A percentile compares a stretch with the other conserved stretches of the same genome.
Conservation (phyloP, 2,888 invertebrate genomes). For the Creontiades dilutus region DNA sequence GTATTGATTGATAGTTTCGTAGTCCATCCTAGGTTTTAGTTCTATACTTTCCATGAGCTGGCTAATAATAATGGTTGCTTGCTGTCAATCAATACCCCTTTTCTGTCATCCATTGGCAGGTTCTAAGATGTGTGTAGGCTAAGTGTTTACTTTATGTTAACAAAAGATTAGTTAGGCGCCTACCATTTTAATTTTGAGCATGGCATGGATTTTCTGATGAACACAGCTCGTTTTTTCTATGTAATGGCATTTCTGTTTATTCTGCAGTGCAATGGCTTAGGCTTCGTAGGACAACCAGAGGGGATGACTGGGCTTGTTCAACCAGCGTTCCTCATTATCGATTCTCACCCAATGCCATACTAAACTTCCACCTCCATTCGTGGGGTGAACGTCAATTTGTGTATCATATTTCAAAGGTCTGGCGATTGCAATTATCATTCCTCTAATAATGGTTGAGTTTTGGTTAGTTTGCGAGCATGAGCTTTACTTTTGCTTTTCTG, state of each 20-base stretch:
- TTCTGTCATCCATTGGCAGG: too few relatives aligned
- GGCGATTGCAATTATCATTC: background rate
- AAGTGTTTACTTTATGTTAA: too few relatives aligned
- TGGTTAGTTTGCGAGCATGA: slow-evolving; percentile 43
- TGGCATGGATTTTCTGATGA: too few relatives aligned
- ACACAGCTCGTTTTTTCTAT: too few relatives aligned
- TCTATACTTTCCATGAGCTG: too few relatives aligned
- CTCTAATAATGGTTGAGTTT: background rate
- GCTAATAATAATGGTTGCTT: too few relatives aligned
- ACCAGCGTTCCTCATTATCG: slow-evolving; percentile 60
- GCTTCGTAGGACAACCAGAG: slow-evolving; percentile 51
- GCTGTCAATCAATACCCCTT: too few relatives aligned
- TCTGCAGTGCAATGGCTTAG: slow-evolving; percentile 55
- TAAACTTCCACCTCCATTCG: slow-evolving; percentile 14
- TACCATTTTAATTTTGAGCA: too few relatives aligned
- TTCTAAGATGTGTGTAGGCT: too few relatives aligned
- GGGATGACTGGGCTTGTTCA: slow-evolving; percentile 38
- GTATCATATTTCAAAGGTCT: slow-evolving; percentile 47
- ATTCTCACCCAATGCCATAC: slow-evolving; percentile 59
- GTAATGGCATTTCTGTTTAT: slow-evolving; percentile 13
- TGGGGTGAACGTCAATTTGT: slow-evolving; percentile 35
- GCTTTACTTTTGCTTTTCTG: background rate
- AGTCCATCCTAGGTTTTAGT: too few relatives aligned
- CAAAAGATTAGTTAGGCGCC: too few relatives aligned
- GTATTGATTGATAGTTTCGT: too few relatives aligned